A percentile compares a stretch with the other conserved stretches of the same genome.
These are phyloP conservation scores for Mionectes olivaceus DNA, from an alignment of 2,797 vertebrate genomes.

Conservation along the genomic window DNA sequence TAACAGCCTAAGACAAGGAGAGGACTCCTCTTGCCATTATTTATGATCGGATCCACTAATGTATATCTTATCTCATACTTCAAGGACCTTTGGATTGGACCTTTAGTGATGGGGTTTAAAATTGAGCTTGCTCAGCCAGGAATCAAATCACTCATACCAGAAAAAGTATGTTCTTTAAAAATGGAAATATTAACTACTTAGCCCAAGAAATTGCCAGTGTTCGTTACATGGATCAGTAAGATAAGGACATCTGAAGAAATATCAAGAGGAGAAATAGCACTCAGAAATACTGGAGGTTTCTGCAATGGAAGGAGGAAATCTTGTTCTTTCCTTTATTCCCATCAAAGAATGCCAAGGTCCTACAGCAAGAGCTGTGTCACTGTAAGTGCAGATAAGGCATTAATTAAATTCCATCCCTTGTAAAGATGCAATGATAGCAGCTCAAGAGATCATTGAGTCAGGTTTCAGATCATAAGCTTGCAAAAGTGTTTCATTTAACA, in stretches of 20 bases:
- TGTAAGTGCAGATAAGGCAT: background rate
- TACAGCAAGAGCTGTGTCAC: background rate
- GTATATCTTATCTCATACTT: background rate
- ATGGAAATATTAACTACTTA: background rate
- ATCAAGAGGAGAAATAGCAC: background rate
- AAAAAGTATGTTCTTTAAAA: background rate
- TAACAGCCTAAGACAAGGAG: background rate
- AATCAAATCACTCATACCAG: background rate
- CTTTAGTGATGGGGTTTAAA: background rate
- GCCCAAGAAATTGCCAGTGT: background rate
- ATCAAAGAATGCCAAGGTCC: background rate
- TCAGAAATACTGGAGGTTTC: background rate
- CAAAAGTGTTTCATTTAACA: background rate
- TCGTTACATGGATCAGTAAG: background rate
- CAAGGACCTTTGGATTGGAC: background rate
- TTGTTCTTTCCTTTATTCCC: background rate
- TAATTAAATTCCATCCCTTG: constrained; percentile 30
- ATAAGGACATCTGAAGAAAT: background rate
- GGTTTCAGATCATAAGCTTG: background rate
- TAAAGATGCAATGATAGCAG: background rate
- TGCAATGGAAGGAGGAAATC: background rate
- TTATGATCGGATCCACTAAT: background rate
- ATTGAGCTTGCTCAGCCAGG: background rate
- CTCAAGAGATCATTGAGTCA: background rate
- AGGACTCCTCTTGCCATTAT: background rate